Percentiles rank a stretch among this genome's conserved stretches.
Evolutionary conservation across 2,888 invertebrate species (phyloP).

Genomic region (Pollenia griseotomentosa): DNA sequence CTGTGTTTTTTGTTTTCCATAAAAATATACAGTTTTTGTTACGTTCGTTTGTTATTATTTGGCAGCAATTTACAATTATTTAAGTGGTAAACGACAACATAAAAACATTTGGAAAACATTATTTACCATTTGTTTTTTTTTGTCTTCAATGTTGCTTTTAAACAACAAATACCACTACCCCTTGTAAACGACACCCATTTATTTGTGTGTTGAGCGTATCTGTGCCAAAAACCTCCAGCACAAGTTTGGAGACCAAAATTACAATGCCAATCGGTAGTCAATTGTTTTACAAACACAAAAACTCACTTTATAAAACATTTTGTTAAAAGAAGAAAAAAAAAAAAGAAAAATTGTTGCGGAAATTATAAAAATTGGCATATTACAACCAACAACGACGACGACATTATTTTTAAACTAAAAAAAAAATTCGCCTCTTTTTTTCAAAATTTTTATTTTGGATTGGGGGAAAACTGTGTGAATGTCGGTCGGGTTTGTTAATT

Average conservation of each 20-base stretch:
- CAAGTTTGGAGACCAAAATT: constrained; percentile 34
- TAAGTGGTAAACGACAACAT: constrained; percentile 70
- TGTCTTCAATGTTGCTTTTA: constrained; percentile 11
- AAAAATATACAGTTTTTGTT: constrained; percentile 23
- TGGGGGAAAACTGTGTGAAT: constrained; percentile 3
- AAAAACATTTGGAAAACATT: constrained; percentile 54
- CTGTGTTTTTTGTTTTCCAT: constrained; percentile 13
- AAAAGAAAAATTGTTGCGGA: constrained; percentile 70
- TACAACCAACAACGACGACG: constrained; percentile 51
- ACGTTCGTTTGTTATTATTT: constrained; percentile 29
- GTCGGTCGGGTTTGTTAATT: neutral
- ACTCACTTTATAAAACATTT: constrained; percentile 50
- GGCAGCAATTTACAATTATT: constrained; percentile 67
- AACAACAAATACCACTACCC: constrained; percentile 11
- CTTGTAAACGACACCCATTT: constrained; percentile 8
- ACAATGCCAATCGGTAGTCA: constrained; percentile 56
- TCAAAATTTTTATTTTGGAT: neutral
- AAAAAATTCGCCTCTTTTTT: constrained; percentile 19
- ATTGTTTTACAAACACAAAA: constrained; percentile 68
- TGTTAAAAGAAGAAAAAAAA: constrained; percentile 17
- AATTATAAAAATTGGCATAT: constrained; percentile 71
- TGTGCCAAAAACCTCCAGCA: constrained; percentile 41
- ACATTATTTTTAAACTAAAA: constrained; percentile 52
- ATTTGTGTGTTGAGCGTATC: constrained; percentile 10
- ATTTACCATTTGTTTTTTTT: constrained; percentile 27